A percentile compares a stretch with the other conserved stretches of the same genome.
Evolutionary conservation across 1,140 invertebrate genomes (phyloP).

Genomic region (Anagrus nilaparvatae): DNA sequence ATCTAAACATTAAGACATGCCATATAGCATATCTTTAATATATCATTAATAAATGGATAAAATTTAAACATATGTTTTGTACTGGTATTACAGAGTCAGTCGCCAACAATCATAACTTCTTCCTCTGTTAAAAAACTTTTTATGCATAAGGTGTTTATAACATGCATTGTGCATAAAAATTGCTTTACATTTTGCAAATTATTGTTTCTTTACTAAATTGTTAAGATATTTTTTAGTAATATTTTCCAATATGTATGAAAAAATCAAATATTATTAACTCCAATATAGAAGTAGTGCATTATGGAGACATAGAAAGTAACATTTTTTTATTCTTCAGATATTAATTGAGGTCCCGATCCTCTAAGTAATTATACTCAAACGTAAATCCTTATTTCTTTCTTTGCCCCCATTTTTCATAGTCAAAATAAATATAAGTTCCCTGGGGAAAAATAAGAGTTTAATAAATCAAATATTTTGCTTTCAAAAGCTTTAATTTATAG

Average conservation of each 20-base stretch:
- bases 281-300: constrained; percentile 38
- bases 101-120: constrained; percentile 42
- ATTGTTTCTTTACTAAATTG: constrained; percentile 26
- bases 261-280: constrained; percentile 23
- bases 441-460: constrained; percentile 34
- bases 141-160: constrained; percentile 21
- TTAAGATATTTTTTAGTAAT: constrained; percentile 16
- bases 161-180: constrained; percentile 7
- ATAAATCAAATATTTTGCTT: not conserved
- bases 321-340: constrained; percentile 16
- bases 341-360: constrained; percentile 97
- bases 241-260: constrained; percentile 19
- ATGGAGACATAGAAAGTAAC: constrained; percentile 30
- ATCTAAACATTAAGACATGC: constrained; percentile 45
- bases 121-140: constrained; percentile 29
- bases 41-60: no score
- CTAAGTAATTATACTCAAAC: constrained; percentile 99
- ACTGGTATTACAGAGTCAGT: constrained; percentile 46
- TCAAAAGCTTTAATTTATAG: not conserved
- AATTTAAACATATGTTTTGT: constrained; percentile 43
- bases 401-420: constrained; percentile 99
- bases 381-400: constrained; percentile 99
- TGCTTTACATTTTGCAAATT: constrained; percentile 25
- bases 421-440: constrained; percentile 99
- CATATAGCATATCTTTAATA: constrained; percentile 43